These are phyloP conservation scores for Phataginus tetradactyla DNA, from an alignment of 2,797 vertebrate species.

Conservation along the genomic window DNA sequence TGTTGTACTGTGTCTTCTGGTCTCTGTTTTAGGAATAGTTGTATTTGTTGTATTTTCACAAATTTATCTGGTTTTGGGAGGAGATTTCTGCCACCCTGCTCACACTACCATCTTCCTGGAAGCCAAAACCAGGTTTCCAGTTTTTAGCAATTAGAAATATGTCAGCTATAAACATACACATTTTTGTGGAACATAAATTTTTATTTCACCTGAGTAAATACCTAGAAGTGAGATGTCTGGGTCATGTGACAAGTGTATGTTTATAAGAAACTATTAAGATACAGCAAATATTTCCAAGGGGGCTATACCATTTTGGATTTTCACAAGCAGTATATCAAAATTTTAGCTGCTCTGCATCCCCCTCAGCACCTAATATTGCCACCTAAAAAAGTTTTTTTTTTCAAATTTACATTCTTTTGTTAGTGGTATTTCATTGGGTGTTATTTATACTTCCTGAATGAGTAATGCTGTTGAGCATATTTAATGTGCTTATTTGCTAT, in stretches of 20 bases:
- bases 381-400: not conserved
- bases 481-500: not conserved
- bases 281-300: not conserved
- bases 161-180: not conserved
- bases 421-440: not conserved
- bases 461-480: not conserved
- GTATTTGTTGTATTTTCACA: too few relatives aligned
- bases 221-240: slow-evolving; percentile 7
- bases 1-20: too few relatives aligned
- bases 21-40: too few relatives aligned
- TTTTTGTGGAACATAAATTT: slow-evolving; percentile 1
- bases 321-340: not conserved
- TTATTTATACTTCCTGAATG: slow-evolving; percentile 5
- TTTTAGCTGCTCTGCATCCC: not conserved
- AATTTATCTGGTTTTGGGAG: too few relatives aligned
- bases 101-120: too few relatives aligned
- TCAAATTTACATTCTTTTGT: not conserved
- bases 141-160: not conserved
- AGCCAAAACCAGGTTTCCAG: not conserved
- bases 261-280: not conserved
- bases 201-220: slow-evolving; percentile 20
- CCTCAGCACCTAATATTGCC: not conserved
- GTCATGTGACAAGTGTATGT: not conserved
- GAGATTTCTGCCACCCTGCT: too few relatives aligned
- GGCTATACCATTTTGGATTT: not conserved